Evolutionary conservation across 2,888 invertebrate genomes (phyloP).

Genomic region (Amphipoea oculea): DNA sequence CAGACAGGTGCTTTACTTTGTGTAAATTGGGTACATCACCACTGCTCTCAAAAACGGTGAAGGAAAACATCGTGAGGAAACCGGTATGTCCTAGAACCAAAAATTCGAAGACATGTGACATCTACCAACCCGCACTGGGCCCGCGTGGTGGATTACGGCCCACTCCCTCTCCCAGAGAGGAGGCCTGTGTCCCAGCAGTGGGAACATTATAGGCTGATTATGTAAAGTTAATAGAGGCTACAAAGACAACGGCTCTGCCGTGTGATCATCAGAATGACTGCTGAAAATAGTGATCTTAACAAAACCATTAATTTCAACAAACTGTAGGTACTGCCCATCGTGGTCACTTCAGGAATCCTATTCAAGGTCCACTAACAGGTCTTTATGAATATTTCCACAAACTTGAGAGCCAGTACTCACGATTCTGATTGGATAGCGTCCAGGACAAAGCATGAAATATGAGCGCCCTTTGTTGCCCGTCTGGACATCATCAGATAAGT

Average conservation of each 20-base stretch:
- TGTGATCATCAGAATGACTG: no score
- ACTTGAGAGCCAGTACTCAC: conserved; percentile 29
- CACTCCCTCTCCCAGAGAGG: no score
- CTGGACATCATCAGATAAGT: conserved; percentile 61
- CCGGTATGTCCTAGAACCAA: no score
- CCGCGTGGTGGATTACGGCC: no score
- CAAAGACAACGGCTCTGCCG: not conserved
- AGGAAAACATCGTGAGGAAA: no score
- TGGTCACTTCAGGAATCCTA: conserved; percentile 14
- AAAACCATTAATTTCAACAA: conserved; percentile 23
- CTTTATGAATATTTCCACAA: conserved; percentile 52
- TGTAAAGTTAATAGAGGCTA: not conserved
- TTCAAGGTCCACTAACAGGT: conserved; percentile 32
- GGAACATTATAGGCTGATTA: no score
- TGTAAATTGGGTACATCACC: no score
- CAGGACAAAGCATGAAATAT: conserved; percentile 58
- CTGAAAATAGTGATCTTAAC: not conserved
- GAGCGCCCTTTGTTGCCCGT: conserved; percentile 54
- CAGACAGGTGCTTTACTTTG: no score
- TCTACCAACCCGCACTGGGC: no score
- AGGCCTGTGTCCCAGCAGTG: no score
- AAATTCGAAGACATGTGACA: no score
- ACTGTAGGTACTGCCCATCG: not conserved
- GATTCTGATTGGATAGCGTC: conserved; percentile 56
- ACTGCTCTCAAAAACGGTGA: no score